These are phyloP conservation scores for Drosophila nebulosa DNA, from an alignment of 1,140 invertebrate genomes.

Conservation along the genomic window DNA sequence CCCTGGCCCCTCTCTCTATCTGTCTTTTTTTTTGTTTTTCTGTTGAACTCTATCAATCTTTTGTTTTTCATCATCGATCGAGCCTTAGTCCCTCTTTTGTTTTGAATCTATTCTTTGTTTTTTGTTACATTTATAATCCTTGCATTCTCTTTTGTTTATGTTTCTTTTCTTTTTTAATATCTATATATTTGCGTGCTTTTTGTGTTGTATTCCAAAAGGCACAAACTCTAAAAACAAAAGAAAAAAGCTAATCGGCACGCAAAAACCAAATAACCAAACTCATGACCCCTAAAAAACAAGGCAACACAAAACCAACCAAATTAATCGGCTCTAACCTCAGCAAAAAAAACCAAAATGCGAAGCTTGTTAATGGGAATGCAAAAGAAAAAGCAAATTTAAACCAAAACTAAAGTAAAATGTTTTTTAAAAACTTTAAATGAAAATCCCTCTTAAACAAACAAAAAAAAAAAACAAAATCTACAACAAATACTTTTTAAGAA, in stretches of 20 bases:
- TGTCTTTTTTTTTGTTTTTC: neutral
- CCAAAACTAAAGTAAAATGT: slow-evolving; percentile 6
- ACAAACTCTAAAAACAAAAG: slow-evolving; percentile 28
- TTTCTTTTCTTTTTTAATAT: slow-evolving; percentile 16
- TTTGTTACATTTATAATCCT: neutral
- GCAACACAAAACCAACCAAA: slow-evolving; percentile 21
- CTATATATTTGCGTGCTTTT: slow-evolving; percentile 9
- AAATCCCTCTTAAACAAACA: slow-evolving; percentile 60
- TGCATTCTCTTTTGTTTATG: slow-evolving; percentile 17
- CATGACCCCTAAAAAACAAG: slow-evolving; percentile 10
- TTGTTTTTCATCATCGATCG: neutral
- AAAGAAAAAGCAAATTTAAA: neutral
- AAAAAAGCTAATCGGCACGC: slow-evolving; percentile 43
- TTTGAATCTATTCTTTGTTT: neutral
- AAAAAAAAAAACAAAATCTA: slow-evolving; percentile 34
- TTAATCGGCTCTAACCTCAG: slow-evolving; percentile 58
- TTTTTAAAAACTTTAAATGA: slow-evolving; percentile 41
- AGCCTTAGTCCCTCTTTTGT: neutral
- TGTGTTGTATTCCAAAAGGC: slow-evolving; percentile 43
- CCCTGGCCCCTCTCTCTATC: neutral
- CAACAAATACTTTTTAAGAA: slow-evolving; percentile 29
- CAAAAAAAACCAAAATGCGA: slow-evolving; percentile 9
- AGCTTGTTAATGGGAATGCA: slow-evolving; percentile 12
- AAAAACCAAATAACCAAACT: slow-evolving; percentile 40
- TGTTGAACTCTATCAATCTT: neutral